A percentile compares a stretch with the other conserved stretches of the same genome.
phyloP scores from a whole-genome alignment of 2,888 invertebrate genomes.

The Epinotia brunnichana region DNA sequence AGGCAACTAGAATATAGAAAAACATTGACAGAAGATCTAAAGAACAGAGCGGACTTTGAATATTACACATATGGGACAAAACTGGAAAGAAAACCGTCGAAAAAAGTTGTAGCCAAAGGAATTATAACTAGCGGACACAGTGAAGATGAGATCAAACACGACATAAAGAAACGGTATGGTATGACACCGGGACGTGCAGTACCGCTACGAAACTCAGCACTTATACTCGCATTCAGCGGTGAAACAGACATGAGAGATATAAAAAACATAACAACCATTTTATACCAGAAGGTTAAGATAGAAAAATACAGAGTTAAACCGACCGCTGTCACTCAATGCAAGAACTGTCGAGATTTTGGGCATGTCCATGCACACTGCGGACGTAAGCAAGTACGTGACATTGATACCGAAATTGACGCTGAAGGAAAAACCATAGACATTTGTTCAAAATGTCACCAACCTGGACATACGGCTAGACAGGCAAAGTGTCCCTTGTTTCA shows the following conservation, averaged over 20 bases:
- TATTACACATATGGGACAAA: neutral
- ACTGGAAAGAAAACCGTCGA: neutral
- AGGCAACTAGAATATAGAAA: conserved; percentile 9
- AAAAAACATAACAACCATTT: neutral
- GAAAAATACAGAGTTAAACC: conserved; percentile 8
- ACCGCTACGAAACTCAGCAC: neutral
- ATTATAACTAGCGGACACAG: neutral
- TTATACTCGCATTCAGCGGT: neutral
- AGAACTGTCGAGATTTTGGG: conserved; percentile 10
- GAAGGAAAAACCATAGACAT: neutral
- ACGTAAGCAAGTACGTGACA: neutral
- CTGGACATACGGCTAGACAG: conserved; percentile 5
- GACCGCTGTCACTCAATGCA: too few relatives aligned
- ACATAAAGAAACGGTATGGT: neutral
- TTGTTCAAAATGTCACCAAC: neutral
- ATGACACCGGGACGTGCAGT: neutral
- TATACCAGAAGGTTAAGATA: neutral
- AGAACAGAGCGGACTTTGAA: conserved; percentile 1
- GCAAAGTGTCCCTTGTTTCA: conserved; percentile 13
- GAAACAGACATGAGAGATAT: conserved; percentile 5
- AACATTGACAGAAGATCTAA: neutral
- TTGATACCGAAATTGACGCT: neutral
- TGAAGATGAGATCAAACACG: neutral
- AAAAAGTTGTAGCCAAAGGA: conserved; percentile 18
- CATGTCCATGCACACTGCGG: conserved; percentile 21